phyloP scores from a whole-genome alignment of 2,797 vertebrate species.

The Arnoldichthys spilopterus region DNA sequence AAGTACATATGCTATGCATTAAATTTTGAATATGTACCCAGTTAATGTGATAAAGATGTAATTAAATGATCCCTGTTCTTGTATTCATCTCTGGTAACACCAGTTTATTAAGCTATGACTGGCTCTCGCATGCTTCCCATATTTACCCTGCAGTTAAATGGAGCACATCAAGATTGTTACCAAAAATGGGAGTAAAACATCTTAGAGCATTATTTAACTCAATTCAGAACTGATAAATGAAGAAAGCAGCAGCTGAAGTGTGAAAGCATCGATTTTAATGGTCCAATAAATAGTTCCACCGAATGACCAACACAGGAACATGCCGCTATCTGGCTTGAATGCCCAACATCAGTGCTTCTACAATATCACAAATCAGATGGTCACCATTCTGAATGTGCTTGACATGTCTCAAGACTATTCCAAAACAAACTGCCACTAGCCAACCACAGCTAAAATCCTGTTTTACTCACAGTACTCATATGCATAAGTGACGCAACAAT shows the following conservation, averaged over 20 bases:
- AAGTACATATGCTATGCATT: slow-evolving; percentile 1
- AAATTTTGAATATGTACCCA: slow-evolving; percentile 5
- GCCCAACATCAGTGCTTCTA: slow-evolving; percentile 72
- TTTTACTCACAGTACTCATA: slow-evolving; percentile 32
- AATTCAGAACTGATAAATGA: neutral
- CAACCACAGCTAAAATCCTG: slow-evolving; percentile 23
- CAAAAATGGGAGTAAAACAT: neutral
- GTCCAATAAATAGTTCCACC: slow-evolving; percentile 81
- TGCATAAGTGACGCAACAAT: neutral
- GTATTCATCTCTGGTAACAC: neutral
- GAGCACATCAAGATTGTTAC: neutral
- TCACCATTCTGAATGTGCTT: slow-evolving; percentile 12
- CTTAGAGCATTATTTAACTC: neutral
- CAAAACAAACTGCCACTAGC: slow-evolving; percentile 44
- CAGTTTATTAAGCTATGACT: neutral
- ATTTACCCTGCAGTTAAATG: neutral
- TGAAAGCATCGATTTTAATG: slow-evolving; percentile 75
- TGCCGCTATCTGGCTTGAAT: slow-evolving; percentile 59
- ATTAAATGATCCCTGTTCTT: neutral
- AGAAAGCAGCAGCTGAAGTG: slow-evolving; percentile 58
- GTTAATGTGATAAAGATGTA: slow-evolving; percentile 10
- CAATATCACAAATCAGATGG: slow-evolving; percentile 48
- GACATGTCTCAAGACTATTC: slow-evolving; percentile 26
- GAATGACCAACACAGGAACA: slow-evolving; percentile 59
- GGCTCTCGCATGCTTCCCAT: neutral